Evolutionary conservation across 2,888 invertebrate genomes (phyloP).

Genomic region (Diabrotica balteata): DNA sequence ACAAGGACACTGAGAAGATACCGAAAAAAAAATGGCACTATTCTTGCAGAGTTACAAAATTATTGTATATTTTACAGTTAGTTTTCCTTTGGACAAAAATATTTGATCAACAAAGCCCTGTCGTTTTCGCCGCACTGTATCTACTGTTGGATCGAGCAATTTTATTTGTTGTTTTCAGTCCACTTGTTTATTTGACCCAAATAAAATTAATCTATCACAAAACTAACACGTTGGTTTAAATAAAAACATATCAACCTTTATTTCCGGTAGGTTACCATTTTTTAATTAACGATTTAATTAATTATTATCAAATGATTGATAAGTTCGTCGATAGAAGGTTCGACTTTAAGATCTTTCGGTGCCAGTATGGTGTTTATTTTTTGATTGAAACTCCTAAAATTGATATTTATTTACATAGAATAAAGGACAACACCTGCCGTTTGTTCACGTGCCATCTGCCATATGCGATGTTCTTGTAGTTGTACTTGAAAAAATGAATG

Average conservation of each 20-base stretch:
- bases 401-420: constrained; percentile 20
- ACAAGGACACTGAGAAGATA: too few relatives aligned
- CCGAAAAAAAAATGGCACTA: too few relatives aligned
- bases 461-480: constrained; percentile 15
- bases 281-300: constrained; percentile 13
- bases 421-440: constrained; percentile 39
- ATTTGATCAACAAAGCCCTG: too few relatives aligned
- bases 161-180: too few relatives aligned
- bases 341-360: constrained; percentile 6
- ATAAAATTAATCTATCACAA: too few relatives aligned
- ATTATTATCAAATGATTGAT: constrained; percentile 5
- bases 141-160: too few relatives aligned
- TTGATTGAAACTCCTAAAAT: constrained; percentile 13
- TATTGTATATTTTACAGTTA: too few relatives aligned
- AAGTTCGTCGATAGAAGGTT: background rate
- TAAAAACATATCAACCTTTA: background rate
- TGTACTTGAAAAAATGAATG: background rate
- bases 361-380: constrained; percentile 18
- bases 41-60: too few relatives aligned
- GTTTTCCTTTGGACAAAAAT: too few relatives aligned
- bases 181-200: too few relatives aligned
- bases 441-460: constrained; percentile 44
- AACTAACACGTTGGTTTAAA: background rate
- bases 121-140: too few relatives aligned
- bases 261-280: constrained; percentile 4